Evolutionary conservation across 2,113 vertebrate species (phyloP), one percentile per base, ranked within the genome.

Genomic region (Myrmophylax atrothorax): DNA sequence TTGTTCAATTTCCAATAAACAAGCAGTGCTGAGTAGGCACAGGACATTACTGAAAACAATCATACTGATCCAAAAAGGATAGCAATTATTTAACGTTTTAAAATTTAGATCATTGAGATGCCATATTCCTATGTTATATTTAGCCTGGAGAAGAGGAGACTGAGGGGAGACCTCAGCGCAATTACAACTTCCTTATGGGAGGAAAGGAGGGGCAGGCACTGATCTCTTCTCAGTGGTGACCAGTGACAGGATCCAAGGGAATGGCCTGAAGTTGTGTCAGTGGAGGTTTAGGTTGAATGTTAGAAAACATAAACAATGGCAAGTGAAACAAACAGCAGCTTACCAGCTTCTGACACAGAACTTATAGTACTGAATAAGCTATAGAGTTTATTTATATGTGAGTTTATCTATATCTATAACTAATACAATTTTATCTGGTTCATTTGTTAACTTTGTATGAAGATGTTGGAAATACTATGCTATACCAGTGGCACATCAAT

Each of bases 21-120:
- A 89, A 63, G 38, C 84, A 83, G 14, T 44, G 47, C 84, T 72
- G 67, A 94, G 63, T 22, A 69, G 46, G 46, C 35, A 73, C 26
- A 66, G 53, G 58, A 83, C 46, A 84, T 80, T 94, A 68, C 81
- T 84, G 63, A 66, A 95, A 94, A 79, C 44, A 96, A 88, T 74
- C 50, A 80, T 11, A 60, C 56, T 64, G 44, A 85, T 63, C 79
- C 63, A 82, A 53, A 80, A 96, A 67, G 28, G 37, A 14, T 40
- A 62, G 67, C 85, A 84, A 91, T 42, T 70, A 82, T 72, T 84
- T 74, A 88, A 89, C 72, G 60, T 86, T 83, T 89, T 80, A 75
- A 67, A 89, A 62, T 70, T 70, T 69, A 81, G 81, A 66, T 66
- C 81, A 85, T 38, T 69, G 77, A 86, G 50, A 95, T 86, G 87